Conservation (phyloP, 2,113 vertebrate species). For the Shinisaurus crocodilurus region DNA sequence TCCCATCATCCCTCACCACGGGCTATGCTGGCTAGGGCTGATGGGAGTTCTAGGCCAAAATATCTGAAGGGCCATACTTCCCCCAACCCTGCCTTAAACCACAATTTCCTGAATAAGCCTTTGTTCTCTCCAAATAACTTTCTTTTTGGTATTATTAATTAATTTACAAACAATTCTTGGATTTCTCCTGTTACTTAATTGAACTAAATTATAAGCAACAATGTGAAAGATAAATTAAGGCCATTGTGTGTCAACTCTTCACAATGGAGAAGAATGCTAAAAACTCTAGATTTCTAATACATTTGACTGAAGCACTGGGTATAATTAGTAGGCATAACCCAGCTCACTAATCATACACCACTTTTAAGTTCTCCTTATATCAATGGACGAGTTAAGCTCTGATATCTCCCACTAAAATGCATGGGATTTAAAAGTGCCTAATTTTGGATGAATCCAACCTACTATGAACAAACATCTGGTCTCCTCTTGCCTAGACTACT, state of each 20-base stretch:
- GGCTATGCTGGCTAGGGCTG: too few relatives aligned
- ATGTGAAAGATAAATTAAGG: neutral
- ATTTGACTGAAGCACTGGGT: neutral
- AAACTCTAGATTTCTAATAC: neutral
- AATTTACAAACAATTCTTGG: neutral
- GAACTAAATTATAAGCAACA: neutral
- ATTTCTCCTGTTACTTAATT: neutral
- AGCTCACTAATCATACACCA: neutral
- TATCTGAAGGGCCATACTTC: too few relatives aligned
- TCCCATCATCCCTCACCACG: too few relatives aligned
- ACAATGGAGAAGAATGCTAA: neutral
- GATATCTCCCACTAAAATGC: neutral
- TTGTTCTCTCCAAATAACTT: too few relatives aligned
- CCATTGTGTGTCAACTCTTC: neutral
- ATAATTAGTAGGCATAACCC: neutral
- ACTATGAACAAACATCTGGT: constrained; percentile 18
- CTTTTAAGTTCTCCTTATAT: neutral
- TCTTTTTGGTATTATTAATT: neutral
- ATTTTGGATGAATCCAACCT: neutral
- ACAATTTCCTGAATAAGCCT: too few relatives aligned
- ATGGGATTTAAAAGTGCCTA: neutral
- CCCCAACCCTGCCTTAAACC: too few relatives aligned
- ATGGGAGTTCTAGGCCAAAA: too few relatives aligned
- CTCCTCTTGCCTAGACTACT: too few relatives aligned
- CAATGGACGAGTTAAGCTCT: neutral